phyloP scores from a whole-genome alignment of 2,888 invertebrate species.

The Diachrysia chrysitis region DNA sequence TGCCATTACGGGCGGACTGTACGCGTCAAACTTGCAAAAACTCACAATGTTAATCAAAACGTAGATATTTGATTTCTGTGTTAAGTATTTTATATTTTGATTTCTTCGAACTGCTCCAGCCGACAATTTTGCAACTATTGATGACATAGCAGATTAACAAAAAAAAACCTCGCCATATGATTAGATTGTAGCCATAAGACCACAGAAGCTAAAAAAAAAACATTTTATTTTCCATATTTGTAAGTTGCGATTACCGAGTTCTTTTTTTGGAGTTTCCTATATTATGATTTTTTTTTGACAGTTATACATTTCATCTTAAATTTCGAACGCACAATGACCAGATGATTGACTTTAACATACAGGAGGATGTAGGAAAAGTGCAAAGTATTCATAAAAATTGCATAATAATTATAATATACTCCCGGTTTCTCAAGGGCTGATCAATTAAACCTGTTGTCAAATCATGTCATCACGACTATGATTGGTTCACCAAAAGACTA shows the following conservation, averaged over 20 bases:
- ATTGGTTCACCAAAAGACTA: too few relatives aligned
- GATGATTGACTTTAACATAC: background rate
- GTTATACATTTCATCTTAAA: too few relatives aligned
- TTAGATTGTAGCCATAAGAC: background rate
- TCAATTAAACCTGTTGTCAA: too few relatives aligned
- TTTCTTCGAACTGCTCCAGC: background rate
- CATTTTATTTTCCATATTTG: background rate
- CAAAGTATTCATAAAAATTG: background rate
- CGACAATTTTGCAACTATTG: background rate
- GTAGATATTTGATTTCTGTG: background rate
- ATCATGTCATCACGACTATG: too few relatives aligned
- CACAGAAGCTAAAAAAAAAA: background rate
- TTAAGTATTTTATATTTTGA: background rate
- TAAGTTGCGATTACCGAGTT: too few relatives aligned
- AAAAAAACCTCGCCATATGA: background rate
- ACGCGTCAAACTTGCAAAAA: background rate
- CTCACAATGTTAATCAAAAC: background rate
- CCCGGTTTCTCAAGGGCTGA: too few relatives aligned
- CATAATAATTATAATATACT: background rate
- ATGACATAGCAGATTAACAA: background rate
- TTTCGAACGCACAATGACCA: too few relatives aligned
- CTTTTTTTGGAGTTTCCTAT: too few relatives aligned
- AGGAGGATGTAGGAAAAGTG: slow-evolving; percentile 6
- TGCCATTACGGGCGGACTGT: background rate
- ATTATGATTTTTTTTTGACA: too few relatives aligned